Evolutionary conservation across 92 coral and sea anemone genomes (phyloP).

Genomic region (Bergia sp.): DNA sequence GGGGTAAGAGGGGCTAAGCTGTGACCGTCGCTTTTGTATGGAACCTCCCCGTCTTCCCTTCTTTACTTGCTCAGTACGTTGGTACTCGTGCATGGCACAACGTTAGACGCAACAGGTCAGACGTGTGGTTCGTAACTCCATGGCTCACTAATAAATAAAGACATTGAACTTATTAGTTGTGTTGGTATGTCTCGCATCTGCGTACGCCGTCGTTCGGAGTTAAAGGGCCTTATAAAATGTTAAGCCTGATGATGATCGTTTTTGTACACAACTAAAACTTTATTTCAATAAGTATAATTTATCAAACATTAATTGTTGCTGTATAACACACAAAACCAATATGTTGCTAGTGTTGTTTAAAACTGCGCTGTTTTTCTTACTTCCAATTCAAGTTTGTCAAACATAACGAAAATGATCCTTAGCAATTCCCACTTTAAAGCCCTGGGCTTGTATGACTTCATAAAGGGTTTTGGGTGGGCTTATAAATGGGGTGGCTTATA

Average conservation of each 20-base stretch:
- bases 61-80: constrained; percentile 28
- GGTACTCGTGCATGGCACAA: constrained; percentile 11
- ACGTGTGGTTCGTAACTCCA: constrained; percentile 13
- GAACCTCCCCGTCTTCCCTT: constrained; percentile 19
- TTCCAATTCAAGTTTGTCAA: neutral
- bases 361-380: constrained; percentile 1
- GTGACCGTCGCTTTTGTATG: constrained; percentile 24
- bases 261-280: neutral
- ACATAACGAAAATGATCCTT: neutral
- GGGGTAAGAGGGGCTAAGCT: constrained; percentile 29
- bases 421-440: no score
- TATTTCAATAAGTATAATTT: neutral
- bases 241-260: neutral
- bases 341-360: neutral
- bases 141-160: constrained; percentile 25
- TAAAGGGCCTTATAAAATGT: neutral
- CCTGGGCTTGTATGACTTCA: no score
- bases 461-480: no score
- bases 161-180: constrained; percentile 25
- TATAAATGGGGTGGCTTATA: no score
- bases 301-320: neutral
- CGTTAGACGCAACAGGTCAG: constrained; percentile 22
- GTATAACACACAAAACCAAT: constrained; percentile 1
- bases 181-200: neutral
- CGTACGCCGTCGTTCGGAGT: neutral